Base-by-base conservation (phyloP, 1,140 invertebrate genomes). In the Ceratina australensis region DNA sequence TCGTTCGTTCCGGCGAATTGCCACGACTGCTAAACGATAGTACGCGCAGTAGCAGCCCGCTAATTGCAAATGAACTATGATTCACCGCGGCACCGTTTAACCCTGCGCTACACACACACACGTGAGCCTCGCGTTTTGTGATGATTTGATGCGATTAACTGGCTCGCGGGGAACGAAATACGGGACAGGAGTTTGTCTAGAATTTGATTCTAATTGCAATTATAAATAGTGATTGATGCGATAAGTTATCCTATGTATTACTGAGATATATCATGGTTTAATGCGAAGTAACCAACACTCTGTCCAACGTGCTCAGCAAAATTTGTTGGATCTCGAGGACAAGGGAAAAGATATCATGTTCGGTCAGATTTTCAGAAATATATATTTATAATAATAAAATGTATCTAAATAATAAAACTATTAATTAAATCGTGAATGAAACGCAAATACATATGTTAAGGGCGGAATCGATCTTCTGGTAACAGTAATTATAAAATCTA, bases 91-190 rank as follows among this genome's bases (percentile, higher is more conserved):
- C 49, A 42, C n/a, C 16, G 33, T 66, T 74, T 63, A 54, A 49
- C 20, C 22, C 22, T 15, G 18, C 3, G 57, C 24, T 13, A 50
- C 10, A 42, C 33, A n/a, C n/a, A n/a, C n/a, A 42, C 22, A n/a
- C 10, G 47, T 49, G 49, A 67, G 3, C 12, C 7, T 52, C 12
- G 65, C 49, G 28, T 15, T 66, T 66, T 12, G 22, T 2, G 33
- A 74, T 42, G 12, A 59, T 60, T 71, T 42, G 16, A 71, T 47
- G 33, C 24, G 28, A 74, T 66, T 66, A 22, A 66, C 20, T 10
- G 56, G 18, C 20, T 56, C 28, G 16, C 22, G 20, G 60, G 24
- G n/a, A 65, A 10, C n/a, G 42, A 61, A 61, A 61, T 65, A 13
- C 20, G 63, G 10, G 42, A 20, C 42, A 49, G 16, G 18, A 10